Conservation (phyloP, 2,888 invertebrate genomes). For the Dendrolimus houi region DNA sequence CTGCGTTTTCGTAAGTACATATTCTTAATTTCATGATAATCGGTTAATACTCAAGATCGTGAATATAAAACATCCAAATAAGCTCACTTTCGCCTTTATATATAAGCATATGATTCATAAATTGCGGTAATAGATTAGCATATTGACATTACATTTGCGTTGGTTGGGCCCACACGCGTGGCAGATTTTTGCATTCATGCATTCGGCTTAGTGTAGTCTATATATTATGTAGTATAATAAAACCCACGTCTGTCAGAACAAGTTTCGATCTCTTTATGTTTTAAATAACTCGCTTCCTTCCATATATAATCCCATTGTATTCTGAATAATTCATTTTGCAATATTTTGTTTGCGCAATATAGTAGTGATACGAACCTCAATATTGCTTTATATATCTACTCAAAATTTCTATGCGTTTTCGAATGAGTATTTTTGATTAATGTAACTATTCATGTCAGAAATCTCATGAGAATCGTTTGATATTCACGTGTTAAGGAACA, state of each 20-base stretch:
- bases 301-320: neutral
- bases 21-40: too few species aligned
- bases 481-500: too few species aligned
- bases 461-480: too few species aligned
- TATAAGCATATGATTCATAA: neutral
- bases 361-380: too few species aligned
- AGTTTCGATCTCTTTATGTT: conserved; percentile 1
- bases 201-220: neutral
- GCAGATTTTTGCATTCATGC: neutral
- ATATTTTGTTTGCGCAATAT: neutral
- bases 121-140: neutral
- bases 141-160: neutral
- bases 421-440: too few species aligned
- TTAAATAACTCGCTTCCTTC: neutral
- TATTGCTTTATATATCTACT: too few species aligned
- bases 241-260: neutral
- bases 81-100: too few species aligned
- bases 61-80: too few species aligned
- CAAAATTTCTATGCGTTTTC: too few species aligned
- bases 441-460: too few species aligned
- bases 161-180: neutral
- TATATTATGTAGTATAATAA: neutral
- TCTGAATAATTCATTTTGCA: neutral
- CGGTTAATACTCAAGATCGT: too few species aligned
- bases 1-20: too few species aligned